Percentiles rank a stretch among this genome's conserved stretches.
Evolutionary conservation across 2,888 invertebrate species (phyloP).

Genomic region (Odiellus spinosus): DNA sequence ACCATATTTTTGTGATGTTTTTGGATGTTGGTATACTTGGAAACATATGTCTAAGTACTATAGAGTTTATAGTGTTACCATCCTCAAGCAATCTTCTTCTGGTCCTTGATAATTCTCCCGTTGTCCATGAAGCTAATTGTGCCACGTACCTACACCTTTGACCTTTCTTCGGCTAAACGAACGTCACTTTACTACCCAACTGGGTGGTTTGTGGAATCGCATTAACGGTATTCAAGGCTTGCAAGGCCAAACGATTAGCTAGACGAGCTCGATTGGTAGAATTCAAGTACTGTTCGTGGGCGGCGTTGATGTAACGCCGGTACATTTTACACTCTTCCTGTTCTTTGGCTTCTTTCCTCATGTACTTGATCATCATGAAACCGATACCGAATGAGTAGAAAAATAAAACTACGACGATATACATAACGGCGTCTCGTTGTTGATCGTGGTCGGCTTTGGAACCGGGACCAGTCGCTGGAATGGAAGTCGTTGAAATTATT

Average conservation of each 20-base stretch:
- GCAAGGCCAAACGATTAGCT: conserved; percentile 22
- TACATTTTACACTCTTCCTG: conserved; percentile 28
- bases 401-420: conserved; percentile 23
- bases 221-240: conserved; percentile 23
- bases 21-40: too few species aligned
- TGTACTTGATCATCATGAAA: conserved; percentile 24
- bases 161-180: too few species aligned
- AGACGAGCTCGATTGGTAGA: conserved; percentile 18
- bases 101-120: too few species aligned
- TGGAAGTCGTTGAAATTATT: too few species aligned
- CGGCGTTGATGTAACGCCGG: conserved; percentile 25
- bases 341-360: conserved; percentile 22
- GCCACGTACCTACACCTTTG: too few species aligned
- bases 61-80: too few species aligned
- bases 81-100: too few species aligned
- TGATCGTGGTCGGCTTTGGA: conserved; percentile 4
- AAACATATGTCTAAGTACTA: too few species aligned
- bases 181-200: conserved; percentile 18
- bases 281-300: conserved; percentile 15
- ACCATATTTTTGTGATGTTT: too few species aligned
- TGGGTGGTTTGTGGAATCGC: conserved; percentile 20
- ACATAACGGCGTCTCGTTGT: conserved; percentile 24
- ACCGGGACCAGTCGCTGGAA: not conserved
- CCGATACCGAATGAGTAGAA: conserved; percentile 24
- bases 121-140: too few species aligned